These are phyloP conservation scores for Tympanuchus pallidicinctus DNA, from an alignment of 2,113 vertebrate species.

Conservation along the genomic window DNA sequence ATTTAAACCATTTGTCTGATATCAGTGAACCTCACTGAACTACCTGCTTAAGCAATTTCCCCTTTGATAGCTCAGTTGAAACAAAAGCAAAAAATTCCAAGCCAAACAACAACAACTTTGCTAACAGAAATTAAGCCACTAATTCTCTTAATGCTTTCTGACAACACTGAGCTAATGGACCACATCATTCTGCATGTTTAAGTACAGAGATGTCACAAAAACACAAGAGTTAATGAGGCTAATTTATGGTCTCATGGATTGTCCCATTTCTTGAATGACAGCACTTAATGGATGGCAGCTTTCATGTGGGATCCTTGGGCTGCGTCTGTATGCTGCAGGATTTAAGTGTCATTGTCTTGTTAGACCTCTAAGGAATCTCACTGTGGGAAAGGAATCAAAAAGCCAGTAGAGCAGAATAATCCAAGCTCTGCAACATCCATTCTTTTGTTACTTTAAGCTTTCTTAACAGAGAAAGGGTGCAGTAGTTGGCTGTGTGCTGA, in stretches of 20 bases:
- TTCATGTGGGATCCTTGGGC: constrained; percentile 76
- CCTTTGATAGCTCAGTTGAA: not conserved
- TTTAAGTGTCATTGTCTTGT: constrained; percentile 65
- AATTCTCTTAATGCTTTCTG: constrained; percentile 31
- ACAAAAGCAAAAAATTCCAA: not conserved
- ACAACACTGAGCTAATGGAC: not conserved
- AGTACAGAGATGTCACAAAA: constrained; percentile 29
- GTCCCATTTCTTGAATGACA: constrained; percentile 69
- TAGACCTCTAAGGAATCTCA: constrained; percentile 52
- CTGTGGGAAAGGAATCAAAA: constrained; percentile 83
- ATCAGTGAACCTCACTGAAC: constrained; percentile 33
- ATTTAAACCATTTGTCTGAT: constrained; percentile 40
- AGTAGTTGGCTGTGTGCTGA: not conserved
- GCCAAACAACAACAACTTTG: not conserved
- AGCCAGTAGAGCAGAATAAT: constrained; percentile 82
- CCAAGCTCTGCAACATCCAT: constrained; percentile 74
- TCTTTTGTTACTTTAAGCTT: constrained; percentile 71
- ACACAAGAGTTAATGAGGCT: constrained; percentile 41
- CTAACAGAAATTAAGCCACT: constrained; percentile 12
- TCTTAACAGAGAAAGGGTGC: constrained; percentile 35
- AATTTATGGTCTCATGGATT: constrained; percentile 72
- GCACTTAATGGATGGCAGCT: constrained; percentile 73
- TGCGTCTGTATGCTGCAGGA: constrained; percentile 64
- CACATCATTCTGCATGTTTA: not conserved
- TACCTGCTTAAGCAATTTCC: constrained; percentile 27